Conservation (phyloP, 53 echinoderm and acorn worm species). For the Henricia sp. region DNA sequence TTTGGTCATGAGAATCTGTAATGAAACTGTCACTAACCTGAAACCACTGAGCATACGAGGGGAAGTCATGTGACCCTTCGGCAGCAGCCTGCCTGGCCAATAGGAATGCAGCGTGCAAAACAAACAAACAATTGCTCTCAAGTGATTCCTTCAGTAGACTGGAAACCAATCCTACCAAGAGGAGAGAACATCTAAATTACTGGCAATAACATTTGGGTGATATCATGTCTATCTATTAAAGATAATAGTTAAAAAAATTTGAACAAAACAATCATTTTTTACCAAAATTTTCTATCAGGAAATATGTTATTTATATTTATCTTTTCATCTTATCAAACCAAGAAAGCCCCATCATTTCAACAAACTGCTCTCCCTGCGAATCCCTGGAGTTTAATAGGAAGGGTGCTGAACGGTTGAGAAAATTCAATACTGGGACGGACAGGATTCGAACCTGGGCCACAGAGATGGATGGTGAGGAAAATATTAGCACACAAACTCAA, state of each 20-base stretch:
- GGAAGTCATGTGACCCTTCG: slow-evolving; percentile 84
- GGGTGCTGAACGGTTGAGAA: no score
- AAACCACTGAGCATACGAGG: slow-evolving; percentile 86
- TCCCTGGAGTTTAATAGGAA: no score
- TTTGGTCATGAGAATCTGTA: not conserved
- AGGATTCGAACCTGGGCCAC: no score
- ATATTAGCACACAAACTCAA: not conserved
- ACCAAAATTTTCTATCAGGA: not conserved
- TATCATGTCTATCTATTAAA: no score
- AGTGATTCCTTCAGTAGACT: slow-evolving; percentile 71
- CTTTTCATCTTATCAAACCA: not conserved
- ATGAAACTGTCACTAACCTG: slow-evolving; percentile 69
- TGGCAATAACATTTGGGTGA: no score
- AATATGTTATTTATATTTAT: not conserved
- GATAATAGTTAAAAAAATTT: not conserved
- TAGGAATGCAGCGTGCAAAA: slow-evolving; percentile 81
- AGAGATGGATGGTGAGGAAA: no score
- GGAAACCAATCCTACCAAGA: slow-evolving; percentile 68
- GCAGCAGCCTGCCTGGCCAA: slow-evolving; percentile 95
- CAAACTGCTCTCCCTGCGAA: no score
- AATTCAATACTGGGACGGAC: not conserved
- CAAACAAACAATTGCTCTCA: slow-evolving; percentile 65
- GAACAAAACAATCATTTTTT: not conserved
- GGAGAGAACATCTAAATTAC: no score
- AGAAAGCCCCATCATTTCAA: no score